Conservation (phyloP, 2,888 invertebrate species). For the Spilosoma lubricipeda region DNA sequence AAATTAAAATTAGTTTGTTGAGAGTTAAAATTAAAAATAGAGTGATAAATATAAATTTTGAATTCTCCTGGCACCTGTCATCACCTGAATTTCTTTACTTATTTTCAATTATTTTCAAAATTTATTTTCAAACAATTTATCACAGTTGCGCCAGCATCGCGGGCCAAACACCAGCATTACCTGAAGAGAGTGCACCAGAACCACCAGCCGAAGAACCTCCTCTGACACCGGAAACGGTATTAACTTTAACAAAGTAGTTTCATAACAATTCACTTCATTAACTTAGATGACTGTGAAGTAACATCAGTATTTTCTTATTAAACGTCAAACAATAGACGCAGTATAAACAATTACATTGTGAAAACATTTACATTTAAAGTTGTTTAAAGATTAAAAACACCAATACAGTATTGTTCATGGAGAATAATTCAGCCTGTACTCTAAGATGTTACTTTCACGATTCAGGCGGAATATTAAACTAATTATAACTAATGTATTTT, state of each 20-base stretch:
- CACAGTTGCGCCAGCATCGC: conserved; percentile 72
- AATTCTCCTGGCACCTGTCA: not conserved
- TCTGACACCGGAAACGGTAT: conserved; percentile 50
- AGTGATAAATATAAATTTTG: not conserved
- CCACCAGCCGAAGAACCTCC: conserved; percentile 58
- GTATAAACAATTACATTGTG: too few species aligned
- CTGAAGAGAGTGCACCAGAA: conserved; percentile 67
- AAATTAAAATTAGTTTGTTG: too few species aligned
- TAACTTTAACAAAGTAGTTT: not conserved
- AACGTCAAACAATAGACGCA: not conserved
- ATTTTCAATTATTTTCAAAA: too few species aligned
- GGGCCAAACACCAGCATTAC: conserved; percentile 61
- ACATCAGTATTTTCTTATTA: not conserved
- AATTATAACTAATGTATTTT: not conserved
- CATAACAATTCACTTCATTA: not conserved
- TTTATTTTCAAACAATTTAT: conserved; percentile 11
- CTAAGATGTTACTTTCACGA: not conserved
- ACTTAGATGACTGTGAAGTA: not conserved
- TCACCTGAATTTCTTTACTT: not conserved
- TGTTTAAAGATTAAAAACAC: too few species aligned
- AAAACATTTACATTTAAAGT: too few species aligned
- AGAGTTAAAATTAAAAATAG: not conserved
- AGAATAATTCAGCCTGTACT: not conserved
- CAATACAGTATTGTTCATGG: not conserved
- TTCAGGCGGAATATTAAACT: not conserved